Evolutionary conservation across 2,888 invertebrate species (phyloP), one percentile per base, ranked within the genome.

Genomic region (Rhamnusium bicolor): DNA sequence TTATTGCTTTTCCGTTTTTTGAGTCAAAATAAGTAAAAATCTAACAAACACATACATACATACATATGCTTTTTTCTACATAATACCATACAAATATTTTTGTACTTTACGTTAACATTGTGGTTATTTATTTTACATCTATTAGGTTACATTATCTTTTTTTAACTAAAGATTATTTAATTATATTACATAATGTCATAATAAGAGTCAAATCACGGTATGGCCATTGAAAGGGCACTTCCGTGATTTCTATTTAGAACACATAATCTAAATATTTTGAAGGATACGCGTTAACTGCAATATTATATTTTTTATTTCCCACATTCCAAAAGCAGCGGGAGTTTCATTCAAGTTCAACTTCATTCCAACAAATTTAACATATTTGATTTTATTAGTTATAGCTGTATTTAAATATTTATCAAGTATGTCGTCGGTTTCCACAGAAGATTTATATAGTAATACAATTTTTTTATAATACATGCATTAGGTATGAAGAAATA

Each of bases 261-360:
- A 12, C n/a, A 2, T 47, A 24, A 63, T 63, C 49, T 63, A 46
- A 51, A 63, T 47, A 51, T 63, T 63, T 63, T 51, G 63, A 63
- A 63, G 47, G 63, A 63, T 46, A 63, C 14, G 47, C 63, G 27
- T 49, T 63, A 63, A 63, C 49, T 63, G 27, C 24, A 46, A 16
- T 27, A 51, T 54, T 63, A 16, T 49, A 47, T 49, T 63, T 63
- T 49, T 63, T 40, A 51, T 27, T 63, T 49, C 49, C 27, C 51
- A 63, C 63, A 63, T 63, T 63, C 63, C 63, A 0, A 0, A 18
- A 27, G 51, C 63, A 14, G 63, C 63, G 24, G 47, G 63, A 27
- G 63, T 63, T 63, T 49, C 49, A 27, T 27, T 63, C 63, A 51
- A 24, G 63, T 16, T 63, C 63, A 51, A 49, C 49, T 63, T 63